A percentile compares a stretch with the other conserved stretches of the same genome.
Conservation (phyloP, 1,140 invertebrate species). For the Lanistes nyassanus region DNA sequence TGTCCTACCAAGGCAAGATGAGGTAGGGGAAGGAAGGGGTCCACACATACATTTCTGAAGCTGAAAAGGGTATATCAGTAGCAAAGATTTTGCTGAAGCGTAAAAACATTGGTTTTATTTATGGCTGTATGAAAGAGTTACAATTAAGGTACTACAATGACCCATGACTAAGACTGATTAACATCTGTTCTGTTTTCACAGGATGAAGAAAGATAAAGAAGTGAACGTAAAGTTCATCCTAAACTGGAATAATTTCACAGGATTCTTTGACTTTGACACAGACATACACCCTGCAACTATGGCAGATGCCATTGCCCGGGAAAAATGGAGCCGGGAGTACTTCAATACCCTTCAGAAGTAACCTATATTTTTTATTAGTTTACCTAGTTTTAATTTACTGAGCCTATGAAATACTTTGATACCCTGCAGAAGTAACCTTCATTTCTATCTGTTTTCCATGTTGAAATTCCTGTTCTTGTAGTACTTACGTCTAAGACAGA, state of each 20-base stretch:
- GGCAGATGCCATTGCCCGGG: slow-evolving; percentile 74
- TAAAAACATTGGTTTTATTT: too few relatives aligned
- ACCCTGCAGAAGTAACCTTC: neutral
- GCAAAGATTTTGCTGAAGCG: too few relatives aligned
- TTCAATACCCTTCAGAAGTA: slow-evolving; percentile 75
- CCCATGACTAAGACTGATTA: too few relatives aligned
- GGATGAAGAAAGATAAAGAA: slow-evolving; percentile 24
- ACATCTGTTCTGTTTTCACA: too few relatives aligned
- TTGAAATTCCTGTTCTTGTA: too few relatives aligned
- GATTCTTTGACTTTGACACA: slow-evolving; percentile 75
- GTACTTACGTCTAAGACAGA: too few relatives aligned
- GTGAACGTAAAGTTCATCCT: slow-evolving; percentile 61
- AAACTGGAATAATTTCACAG: slow-evolving; percentile 60
- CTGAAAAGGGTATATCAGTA: too few relatives aligned
- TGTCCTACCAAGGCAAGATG: slow-evolving; percentile 75
- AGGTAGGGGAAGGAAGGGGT: slow-evolving; percentile 68
- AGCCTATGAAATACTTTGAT: neutral
- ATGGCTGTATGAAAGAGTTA: too few relatives aligned
- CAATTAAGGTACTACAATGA: too few relatives aligned
- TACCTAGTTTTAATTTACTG: slow-evolving; percentile 34
- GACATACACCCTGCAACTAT: slow-evolving; percentile 73
- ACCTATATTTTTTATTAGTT: slow-evolving; percentile 40
- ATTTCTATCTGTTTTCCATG: too few relatives aligned
- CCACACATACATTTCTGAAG: too few relatives aligned
- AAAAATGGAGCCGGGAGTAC: slow-evolving; percentile 75